These are phyloP conservation scores for Bungarus multicinctus DNA, from an alignment of 2,113 vertebrate genomes.

Conservation along the genomic window DNA sequence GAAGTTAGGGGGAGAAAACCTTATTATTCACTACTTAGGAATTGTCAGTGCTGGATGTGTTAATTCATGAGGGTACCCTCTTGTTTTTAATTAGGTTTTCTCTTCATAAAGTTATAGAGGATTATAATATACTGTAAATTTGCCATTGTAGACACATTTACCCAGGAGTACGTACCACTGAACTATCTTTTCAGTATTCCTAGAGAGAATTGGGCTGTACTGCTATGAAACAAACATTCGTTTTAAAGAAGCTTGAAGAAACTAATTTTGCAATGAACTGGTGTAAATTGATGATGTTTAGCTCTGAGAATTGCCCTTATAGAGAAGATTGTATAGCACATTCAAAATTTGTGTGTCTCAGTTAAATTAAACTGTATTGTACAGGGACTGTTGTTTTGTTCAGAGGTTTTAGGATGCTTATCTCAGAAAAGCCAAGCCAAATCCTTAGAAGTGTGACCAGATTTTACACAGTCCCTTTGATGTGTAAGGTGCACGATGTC, in stretches of 20 bases:
- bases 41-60: constrained; percentile 62
- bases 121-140: constrained; percentile 56
- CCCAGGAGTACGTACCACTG: background rate
- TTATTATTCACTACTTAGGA: constrained; percentile 54
- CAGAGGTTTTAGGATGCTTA: background rate
- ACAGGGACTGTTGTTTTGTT: background rate
- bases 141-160: background rate
- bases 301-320: background rate
- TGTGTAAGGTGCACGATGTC: background rate
- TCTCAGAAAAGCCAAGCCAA: background rate
- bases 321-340: background rate
- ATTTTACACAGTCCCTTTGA: background rate
- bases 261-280: background rate
- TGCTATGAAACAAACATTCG: background rate
- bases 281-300: background rate
- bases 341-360: background rate
- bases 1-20: constrained; percentile 57
- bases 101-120: background rate
- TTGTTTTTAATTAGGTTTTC: constrained; percentile 61
- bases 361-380: background rate
- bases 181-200: background rate
- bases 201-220: background rate
- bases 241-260: background rate
- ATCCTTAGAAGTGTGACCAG: background rate
- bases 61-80: constrained; percentile 68